Conservation (phyloP, 2,113 vertebrate genomes). For the Phyllostomus hastatus region DNA sequence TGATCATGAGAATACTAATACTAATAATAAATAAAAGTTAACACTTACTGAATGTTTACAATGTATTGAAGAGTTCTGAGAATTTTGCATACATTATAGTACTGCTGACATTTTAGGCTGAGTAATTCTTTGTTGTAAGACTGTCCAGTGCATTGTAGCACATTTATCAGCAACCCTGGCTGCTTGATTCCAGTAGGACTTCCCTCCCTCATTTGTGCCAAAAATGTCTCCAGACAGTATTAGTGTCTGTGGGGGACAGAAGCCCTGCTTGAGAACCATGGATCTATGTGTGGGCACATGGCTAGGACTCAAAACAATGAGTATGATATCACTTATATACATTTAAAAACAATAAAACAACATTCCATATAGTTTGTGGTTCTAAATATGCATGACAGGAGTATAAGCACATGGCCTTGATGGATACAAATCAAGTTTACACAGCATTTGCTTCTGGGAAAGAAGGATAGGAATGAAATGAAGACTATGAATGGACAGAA, state of each 20-base stretch:
- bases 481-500: not conserved
- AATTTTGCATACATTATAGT: not conserved
- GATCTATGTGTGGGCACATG: not conserved
- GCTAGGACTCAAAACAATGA: not conserved
- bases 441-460: not conserved
- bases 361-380: not conserved
- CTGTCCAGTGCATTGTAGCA: not conserved
- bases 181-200: not conserved
- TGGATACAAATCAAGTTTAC: not conserved
- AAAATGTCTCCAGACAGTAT: not conserved
- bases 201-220: not conserved
- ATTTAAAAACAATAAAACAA: not conserved
- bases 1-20: not conserved
- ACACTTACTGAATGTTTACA: not conserved
- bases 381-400: not conserved
- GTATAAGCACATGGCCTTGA: not conserved
- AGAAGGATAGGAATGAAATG: no score
- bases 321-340: not conserved
- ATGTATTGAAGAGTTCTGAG: not conserved
- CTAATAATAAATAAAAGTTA: not conserved
- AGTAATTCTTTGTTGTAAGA: not conserved
- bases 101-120: not conserved
- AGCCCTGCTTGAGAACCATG: not conserved
- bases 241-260: not conserved
- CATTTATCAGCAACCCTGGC: not conserved